These are phyloP conservation scores for Eupithecia subumbrata DNA, from an alignment of 2,888 invertebrate genomes.

Conservation along the genomic window DNA sequence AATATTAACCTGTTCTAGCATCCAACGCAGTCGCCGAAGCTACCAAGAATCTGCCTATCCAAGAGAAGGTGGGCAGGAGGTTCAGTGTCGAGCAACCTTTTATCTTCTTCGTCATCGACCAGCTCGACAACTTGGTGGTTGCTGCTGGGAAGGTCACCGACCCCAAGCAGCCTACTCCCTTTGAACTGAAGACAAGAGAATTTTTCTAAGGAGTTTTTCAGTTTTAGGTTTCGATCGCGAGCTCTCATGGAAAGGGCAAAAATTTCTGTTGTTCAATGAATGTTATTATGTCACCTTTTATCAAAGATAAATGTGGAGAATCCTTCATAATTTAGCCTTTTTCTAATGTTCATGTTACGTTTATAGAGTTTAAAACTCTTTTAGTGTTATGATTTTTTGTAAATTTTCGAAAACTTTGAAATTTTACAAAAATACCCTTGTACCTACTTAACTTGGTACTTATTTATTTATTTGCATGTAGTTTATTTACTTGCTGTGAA, in stretches of 20 bases:
- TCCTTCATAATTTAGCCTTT: background rate
- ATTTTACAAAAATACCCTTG: slow-evolving; percentile 41
- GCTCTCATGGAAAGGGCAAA: background rate
- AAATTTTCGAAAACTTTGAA: slow-evolving; percentile 29
- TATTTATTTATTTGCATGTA: slow-evolving; percentile 37
- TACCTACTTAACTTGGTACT: slow-evolving; percentile 25
- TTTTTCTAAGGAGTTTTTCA: slow-evolving; percentile 26
- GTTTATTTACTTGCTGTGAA: slow-evolving; percentile 55
- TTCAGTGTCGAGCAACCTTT: slow-evolving; percentile 85
- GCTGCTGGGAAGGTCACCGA: slow-evolving; percentile 84
- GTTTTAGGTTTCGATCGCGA: background rate
- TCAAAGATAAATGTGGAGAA: background rate
- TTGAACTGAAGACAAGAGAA: slow-evolving; percentile 54
- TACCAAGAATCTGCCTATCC: slow-evolving; percentile 67
- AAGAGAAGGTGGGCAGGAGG: slow-evolving; percentile 56
- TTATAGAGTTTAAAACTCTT: background rate
- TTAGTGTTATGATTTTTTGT: slow-evolving; percentile 22
- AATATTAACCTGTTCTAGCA: slow-evolving; percentile 49
- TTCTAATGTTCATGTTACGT: background rate
- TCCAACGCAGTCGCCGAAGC: slow-evolving; percentile 53
- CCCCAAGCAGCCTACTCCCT: slow-evolving; percentile 70
- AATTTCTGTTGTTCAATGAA: background rate
- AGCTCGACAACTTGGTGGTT: slow-evolving; percentile 82
- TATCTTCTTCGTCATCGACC: slow-evolving; percentile 85
- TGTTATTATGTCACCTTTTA: background rate